These are phyloP conservation scores for Aleiodes leptofemur DNA, from an alignment of 2,888 invertebrate species.

Conservation along the genomic window DNA sequence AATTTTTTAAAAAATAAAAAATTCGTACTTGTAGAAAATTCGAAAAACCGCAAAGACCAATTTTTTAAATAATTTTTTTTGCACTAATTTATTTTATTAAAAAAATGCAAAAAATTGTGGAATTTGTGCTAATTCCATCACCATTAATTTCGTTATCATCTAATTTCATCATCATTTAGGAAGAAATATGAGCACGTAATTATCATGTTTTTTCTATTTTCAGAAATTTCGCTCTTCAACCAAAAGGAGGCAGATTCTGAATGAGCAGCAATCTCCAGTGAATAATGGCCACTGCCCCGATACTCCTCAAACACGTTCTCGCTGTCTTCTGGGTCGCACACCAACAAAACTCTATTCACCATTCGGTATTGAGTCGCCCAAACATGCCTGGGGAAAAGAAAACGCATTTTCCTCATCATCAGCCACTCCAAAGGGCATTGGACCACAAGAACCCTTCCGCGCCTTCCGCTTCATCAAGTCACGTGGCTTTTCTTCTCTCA, in stretches of 20 bases:
- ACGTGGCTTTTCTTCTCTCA: constrained; percentile 67
- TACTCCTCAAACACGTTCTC: constrained; percentile 76
- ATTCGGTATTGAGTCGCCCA: constrained; percentile 85
- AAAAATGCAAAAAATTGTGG: too few relatives aligned
- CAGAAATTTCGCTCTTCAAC: constrained; percentile 79
- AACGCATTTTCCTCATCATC: constrained; percentile 72
- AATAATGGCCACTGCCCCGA: constrained; percentile 68
- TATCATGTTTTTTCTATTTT: not conserved
- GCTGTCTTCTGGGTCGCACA: constrained; percentile 79
- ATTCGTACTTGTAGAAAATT: too few relatives aligned
- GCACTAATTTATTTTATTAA: too few relatives aligned
- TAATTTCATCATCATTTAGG: too few relatives aligned
- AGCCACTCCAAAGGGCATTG: constrained; percentile 53
- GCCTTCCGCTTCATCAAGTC: constrained; percentile 67
- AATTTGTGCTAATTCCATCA: too few relatives aligned
- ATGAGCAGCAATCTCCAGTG: constrained; percentile 76
- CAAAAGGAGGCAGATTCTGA: constrained; percentile 77
- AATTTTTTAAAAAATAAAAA: too few relatives aligned
- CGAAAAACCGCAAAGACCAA: too few relatives aligned
- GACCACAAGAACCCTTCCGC: constrained; percentile 60
- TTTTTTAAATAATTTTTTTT: too few relatives aligned
- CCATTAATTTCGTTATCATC: too few relatives aligned
- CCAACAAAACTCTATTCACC: constrained; percentile 87
- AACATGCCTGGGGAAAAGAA: constrained; percentile 77
- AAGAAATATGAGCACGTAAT: not conserved